Base-by-base conservation (phyloP, 2,888 invertebrate species). In the Pogonocherus hispidulus region DNA sequence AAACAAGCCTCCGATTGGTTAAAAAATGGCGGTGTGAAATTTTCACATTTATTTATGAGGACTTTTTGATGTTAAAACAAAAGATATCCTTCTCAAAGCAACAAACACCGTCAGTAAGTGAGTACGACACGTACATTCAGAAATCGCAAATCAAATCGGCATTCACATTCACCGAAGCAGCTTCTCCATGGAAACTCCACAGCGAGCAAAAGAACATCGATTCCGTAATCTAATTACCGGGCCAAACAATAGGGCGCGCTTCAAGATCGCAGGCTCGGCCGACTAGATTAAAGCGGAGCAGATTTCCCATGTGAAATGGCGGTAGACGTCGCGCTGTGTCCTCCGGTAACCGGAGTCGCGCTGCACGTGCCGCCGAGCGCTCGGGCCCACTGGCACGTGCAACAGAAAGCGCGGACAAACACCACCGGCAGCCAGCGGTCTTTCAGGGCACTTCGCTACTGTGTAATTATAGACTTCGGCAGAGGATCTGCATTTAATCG, bases 351-450 rank as follows among this genome's bases (percentile, higher is more conserved):
- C 69, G 71, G 77, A 80, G 78, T 69, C 73, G 55, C 65, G 62
- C 44, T 70, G 73, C 80, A 76, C 79, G 79, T 79, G 76, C 47
- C 60, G n/a, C n/a, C n/a, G n/a, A n/a, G n/a, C n/a, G n/a, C n/a
- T n/a, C 68, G 46, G 51, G 69, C 71, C 74, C 73, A 71, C 69
- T 71, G 72, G 55, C 69, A 57, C 79, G 78, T 78, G 76, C 74
- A 77, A 66, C 64, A 63, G 74, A 79, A 79, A 79, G 79, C 76
- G 78, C 77, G 70, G 64, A 75, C 79, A 78, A 77, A 78, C 78
- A 78, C 77, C 77, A 19, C 47, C 59, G 59, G 47, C 14, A 3
- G 11, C 32, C 46, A 20, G 23, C 19, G 64, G 46, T 62, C 62
- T 72, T 72, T 65, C 49, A 55, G 49, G 44, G 64, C 63, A 65